Base-by-base conservation (phyloP, 1,140 invertebrate species). In the Aphaenogaster rudis region DNA sequence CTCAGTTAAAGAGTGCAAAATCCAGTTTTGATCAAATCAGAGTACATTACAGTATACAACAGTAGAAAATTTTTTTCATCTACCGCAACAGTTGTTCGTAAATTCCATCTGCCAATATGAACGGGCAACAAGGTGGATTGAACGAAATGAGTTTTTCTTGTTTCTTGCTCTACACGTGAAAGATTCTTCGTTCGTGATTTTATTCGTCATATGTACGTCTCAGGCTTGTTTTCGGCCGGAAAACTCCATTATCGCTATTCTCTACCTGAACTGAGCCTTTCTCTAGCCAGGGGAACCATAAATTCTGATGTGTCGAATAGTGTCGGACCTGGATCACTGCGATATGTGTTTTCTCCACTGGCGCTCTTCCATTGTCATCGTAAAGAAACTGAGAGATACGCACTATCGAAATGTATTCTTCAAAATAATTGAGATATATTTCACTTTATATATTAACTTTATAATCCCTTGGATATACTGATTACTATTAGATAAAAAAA, bases 231-330 rank as follows among this genome's bases (percentile, higher is more conserved):
- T 80, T 86, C 17, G 59, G 28, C 28, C 33, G 77, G 64, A 87
- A 88, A 91, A 90, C 88, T 92, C 82, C 74, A 92, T 92, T 92
- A 91, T 91, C 85, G 78, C 72, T 7, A 21, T 57, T 59, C 81
- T 91, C 86, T 84, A 88, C 72, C 81, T 66, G 79, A 74, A 11
- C 59, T 66, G 64, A 50, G 81, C 45, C 21, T 39, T n/a, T 77
- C 48, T 64, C 74, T 76, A 57, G 5, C 50, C 52, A 17, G 5
- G 48, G 59, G 42, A 78, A 77, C 50, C 61, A 78, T 90, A 90
- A 90, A 90, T 90, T 90, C 61, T 39, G n/a, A 39, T 28, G 13
- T 45, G 76, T 86, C 87, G 36, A 61, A 48, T 57, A 36, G 36
- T 36, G 42, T 59, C 42, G 48, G 33, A 72, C 2, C 6, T 59